phyloP scores from a whole-genome alignment of 2,113 vertebrate genomes.

The Rhineura floridana region DNA sequence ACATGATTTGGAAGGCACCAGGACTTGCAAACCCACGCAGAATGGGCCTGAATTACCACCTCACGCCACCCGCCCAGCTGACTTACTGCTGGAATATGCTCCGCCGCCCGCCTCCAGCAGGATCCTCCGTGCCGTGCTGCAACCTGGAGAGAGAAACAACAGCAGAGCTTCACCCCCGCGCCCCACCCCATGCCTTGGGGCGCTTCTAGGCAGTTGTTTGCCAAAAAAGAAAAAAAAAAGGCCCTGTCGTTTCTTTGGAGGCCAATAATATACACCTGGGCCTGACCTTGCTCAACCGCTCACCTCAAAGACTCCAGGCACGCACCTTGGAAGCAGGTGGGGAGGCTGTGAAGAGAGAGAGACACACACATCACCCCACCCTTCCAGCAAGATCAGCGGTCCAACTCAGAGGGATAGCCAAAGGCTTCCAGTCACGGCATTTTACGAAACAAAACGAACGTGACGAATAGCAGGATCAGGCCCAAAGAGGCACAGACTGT shows the following conservation, averaged over 20 bases:
- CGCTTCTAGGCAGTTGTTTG: neutral
- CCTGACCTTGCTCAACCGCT: neutral
- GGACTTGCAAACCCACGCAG: neutral
- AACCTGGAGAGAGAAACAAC: neutral
- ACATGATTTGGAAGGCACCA: neutral
- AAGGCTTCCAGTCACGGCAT: neutral
- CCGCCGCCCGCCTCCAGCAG: neutral
- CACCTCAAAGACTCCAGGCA: conserved; percentile 11
- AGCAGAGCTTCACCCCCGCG: neutral
- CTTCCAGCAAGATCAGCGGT: neutral
- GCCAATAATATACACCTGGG: neutral
- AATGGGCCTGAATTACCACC: neutral
- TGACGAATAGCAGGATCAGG: no score
- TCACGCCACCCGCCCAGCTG: neutral
- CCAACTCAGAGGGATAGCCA: neutral
- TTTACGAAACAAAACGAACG: no score
- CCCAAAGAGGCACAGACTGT: no score
- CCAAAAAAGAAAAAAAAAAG: no score
- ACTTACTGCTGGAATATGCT: conserved; percentile 1
- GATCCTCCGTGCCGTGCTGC: neutral
- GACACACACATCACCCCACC: neutral
- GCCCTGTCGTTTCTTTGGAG: neutral
- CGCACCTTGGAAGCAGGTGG: neutral
- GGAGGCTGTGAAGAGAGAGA: neutral
- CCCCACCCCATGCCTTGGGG: neutral